Evolutionary conservation across 2,113 vertebrate species (phyloP).

Genomic region (Chroicocephalus ridibundus): DNA sequence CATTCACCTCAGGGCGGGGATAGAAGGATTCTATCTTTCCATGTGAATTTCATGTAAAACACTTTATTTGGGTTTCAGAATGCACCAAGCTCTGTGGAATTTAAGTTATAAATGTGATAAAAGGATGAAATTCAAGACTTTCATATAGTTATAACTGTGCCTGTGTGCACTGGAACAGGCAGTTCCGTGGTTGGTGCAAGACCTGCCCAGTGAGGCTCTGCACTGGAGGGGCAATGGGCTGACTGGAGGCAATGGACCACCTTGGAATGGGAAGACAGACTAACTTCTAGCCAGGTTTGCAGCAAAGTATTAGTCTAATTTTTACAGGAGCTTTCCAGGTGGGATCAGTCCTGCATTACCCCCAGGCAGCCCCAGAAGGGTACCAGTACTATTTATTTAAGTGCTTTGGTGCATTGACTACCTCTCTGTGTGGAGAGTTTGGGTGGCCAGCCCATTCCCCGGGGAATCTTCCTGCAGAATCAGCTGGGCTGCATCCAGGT

Average conservation of each 20-base stretch:
- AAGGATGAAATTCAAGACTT: background rate
- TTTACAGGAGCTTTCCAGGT: background rate
- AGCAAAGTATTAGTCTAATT: background rate
- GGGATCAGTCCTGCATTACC: too few species aligned
- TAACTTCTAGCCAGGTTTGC: background rate
- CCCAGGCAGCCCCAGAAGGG: too few species aligned
- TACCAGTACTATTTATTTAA: background rate
- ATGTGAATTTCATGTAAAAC: background rate
- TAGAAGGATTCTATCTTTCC: background rate
- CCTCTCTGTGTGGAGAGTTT: background rate
- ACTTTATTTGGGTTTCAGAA: background rate
- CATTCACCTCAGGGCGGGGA: background rate
- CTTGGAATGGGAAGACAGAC: background rate
- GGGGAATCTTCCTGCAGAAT: background rate
- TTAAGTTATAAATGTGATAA: background rate
- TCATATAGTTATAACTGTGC: background rate
- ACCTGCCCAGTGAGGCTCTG: background rate
- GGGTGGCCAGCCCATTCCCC: rapidly evolving
- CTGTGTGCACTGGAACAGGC: background rate
- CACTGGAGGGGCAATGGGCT: too few species aligned
- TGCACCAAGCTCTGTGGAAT: background rate
- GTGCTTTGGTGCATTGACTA: background rate
- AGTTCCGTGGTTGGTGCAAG: background rate
- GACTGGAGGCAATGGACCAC: background rate
- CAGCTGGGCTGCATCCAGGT: background rate